Conservation (phyloP, 2,888 invertebrate genomes). For the Chymomyza procnemis region DNA sequence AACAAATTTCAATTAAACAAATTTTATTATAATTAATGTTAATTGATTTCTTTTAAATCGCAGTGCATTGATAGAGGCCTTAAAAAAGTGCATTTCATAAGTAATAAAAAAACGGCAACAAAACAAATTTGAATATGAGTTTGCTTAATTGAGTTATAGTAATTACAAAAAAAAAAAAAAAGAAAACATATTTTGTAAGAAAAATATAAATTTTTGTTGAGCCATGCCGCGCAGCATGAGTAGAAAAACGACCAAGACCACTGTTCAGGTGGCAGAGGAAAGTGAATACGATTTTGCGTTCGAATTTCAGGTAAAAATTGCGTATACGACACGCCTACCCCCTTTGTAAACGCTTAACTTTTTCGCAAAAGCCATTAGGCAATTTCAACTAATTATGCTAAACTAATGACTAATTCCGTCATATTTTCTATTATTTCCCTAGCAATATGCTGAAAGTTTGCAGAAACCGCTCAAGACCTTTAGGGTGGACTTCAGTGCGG, state of each 20-base stretch:
- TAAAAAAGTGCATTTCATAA: slow-evolving; percentile 17
- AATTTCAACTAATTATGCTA: not conserved
- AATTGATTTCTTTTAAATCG: slow-evolving; percentile 1
- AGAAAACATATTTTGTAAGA: slow-evolving; percentile 48
- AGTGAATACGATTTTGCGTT: slow-evolving; percentile 84
- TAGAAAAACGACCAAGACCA: slow-evolving; percentile 62
- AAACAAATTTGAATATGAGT: slow-evolving; percentile 65
- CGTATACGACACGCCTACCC: not conserved
- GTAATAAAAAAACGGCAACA: too few relatives aligned
- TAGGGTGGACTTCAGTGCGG: slow-evolving; percentile 77
- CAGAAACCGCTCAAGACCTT: slow-evolving; percentile 79
- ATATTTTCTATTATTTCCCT: slow-evolving; percentile 35
- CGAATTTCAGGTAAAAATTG: slow-evolving; percentile 82
- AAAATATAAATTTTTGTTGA: slow-evolving; percentile 18
- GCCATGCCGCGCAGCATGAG: slow-evolving; percentile 69
- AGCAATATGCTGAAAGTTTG: slow-evolving; percentile 79
- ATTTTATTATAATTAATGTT: not conserved
- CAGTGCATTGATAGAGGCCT: slow-evolving; percentile 65
- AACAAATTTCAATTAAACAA: not conserved
- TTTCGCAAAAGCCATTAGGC: slow-evolving; percentile 21
- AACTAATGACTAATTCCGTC: not conserved
- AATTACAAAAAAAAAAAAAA: too few relatives aligned
- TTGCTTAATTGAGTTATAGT: slow-evolving; percentile 51
- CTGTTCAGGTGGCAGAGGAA: slow-evolving; percentile 72
- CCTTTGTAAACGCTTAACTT: not conserved